These are phyloP conservation scores for Neogobius melanostomus DNA, from an alignment of 2,113 vertebrate genomes.

Conservation along the genomic window DNA sequence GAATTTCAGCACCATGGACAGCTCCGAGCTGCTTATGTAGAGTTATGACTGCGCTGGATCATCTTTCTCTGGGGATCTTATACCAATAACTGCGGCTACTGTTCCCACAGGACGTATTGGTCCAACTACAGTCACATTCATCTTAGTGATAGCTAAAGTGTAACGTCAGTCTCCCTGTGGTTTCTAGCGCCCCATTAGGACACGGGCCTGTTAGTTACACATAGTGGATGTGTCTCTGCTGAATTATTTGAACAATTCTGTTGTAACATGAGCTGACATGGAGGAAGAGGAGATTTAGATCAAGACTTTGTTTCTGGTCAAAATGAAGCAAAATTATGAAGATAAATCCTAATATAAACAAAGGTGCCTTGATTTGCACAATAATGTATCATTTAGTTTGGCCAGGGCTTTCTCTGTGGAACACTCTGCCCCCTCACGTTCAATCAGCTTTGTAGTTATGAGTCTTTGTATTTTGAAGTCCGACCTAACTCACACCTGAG, in stretches of 20 bases:
- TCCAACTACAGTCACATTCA: conserved; percentile 6
- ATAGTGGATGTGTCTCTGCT: conserved; percentile 12
- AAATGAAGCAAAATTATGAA: background rate
- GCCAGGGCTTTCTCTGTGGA: too few relatives aligned
- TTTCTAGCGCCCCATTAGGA: conserved; percentile 19
- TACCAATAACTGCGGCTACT: conserved; percentile 14
- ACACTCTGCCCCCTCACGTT: too few relatives aligned
- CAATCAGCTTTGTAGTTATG: too few relatives aligned
- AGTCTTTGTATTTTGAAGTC: too few relatives aligned
- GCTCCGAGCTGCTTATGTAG: conserved; percentile 20
- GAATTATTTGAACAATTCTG: conserved; percentile 3
- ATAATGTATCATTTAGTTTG: too few relatives aligned
- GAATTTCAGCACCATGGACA: conserved; percentile 56
- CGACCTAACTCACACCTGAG: too few relatives aligned
- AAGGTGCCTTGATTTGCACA: too few relatives aligned
- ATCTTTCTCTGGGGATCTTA: conserved; percentile 11
- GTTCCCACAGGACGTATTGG: conserved; percentile 8
- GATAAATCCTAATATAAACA: too few relatives aligned
- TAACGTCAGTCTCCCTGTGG: conserved; percentile 19
- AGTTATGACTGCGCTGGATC: conserved; percentile 7
- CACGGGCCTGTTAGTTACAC: conserved; percentile 13
- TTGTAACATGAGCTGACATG: conserved; percentile 8
- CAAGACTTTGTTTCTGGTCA: background rate
- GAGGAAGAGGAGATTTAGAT: background rate
- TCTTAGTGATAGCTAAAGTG: conserved; percentile 20